Evolutionary conservation across 1,140 invertebrate genomes (phyloP).

Genomic region (Diachasma alloeum): DNA sequence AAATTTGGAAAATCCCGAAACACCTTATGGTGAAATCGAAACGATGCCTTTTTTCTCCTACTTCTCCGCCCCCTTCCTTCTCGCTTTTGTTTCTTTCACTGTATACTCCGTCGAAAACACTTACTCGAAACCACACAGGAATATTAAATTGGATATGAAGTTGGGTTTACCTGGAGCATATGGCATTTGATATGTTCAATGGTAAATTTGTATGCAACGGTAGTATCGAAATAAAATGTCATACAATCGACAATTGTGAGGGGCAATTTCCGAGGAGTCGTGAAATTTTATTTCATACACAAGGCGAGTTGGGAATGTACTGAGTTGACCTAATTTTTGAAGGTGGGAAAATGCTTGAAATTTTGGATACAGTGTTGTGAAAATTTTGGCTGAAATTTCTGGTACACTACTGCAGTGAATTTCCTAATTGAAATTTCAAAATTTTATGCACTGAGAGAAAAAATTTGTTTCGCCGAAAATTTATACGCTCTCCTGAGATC

Average conservation of each 20-base stretch:
- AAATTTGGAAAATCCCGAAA: conserved; percentile 1
- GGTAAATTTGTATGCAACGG: not conserved
- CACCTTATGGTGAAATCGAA: conserved; percentile 2
- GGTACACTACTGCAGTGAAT: too few species aligned
- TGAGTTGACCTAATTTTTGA: not conserved
- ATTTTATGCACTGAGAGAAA: not conserved
- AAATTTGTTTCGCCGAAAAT: not conserved
- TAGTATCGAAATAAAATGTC: conserved; percentile 4
- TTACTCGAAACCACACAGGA: not conserved
- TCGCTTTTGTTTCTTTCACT: not conserved
- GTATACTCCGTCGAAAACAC: not conserved
- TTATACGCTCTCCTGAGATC: not conserved
- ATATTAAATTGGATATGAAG: conserved; percentile 13
- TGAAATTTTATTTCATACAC: not conserved
- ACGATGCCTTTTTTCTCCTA: not conserved
- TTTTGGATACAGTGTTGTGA: too few species aligned
- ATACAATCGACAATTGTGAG: not conserved
- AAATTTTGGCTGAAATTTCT: too few species aligned
- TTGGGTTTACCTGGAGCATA: conserved; percentile 48
- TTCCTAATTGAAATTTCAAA: too few species aligned
- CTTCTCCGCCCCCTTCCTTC: not conserved
- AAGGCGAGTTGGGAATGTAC: not conserved
- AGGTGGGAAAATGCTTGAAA: too few species aligned
- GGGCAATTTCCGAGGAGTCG: not conserved
- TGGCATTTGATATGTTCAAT: not conserved